These are phyloP conservation scores for Micropterix aruncella DNA, from an alignment of 2,888 invertebrate genomes.

Conservation along the genomic window DNA sequence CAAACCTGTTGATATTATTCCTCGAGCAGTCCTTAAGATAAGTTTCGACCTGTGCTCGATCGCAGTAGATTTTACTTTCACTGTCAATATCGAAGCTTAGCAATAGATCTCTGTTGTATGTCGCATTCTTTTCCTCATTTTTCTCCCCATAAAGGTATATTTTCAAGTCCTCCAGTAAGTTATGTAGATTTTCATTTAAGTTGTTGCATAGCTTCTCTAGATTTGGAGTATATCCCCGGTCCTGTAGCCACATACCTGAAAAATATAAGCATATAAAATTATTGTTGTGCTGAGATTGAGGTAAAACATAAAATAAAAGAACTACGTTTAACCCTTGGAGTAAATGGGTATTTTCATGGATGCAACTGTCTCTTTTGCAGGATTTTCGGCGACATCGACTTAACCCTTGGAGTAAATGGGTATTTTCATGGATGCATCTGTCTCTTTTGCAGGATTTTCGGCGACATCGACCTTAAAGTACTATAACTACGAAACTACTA, in stretches of 20 bases:
- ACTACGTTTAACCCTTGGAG: no score
- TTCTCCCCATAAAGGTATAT: constrained; percentile 48
- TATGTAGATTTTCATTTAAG: constrained; percentile 46
- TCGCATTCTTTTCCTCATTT: constrained; percentile 16
- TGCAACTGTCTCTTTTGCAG: no score
- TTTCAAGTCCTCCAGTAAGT: constrained; percentile 52
- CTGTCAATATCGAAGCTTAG: constrained; percentile 25
- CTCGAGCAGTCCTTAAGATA: constrained; percentile 37
- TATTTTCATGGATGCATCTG: no score
- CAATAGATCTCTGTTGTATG: constrained; percentile 12
- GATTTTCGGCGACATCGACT: no score
- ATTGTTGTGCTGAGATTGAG: no score
- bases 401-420: no score
- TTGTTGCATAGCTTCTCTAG: constrained; percentile 54
- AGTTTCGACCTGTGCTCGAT: constrained; percentile 33
- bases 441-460: no score
- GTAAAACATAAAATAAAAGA: no score
- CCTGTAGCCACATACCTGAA: constrained; percentile 55
- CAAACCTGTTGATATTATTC: constrained; percentile 31
- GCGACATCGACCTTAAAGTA: no score
- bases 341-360: no score
- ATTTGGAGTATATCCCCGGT: constrained; percentile 61
- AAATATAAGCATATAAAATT: no score
- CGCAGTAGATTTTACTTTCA: constrained; percentile 28
- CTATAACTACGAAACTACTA: no score